Evolutionary conservation across 1,140 invertebrate genomes (phyloP).

Genomic region (Elymnias hypermnestra): DNA sequence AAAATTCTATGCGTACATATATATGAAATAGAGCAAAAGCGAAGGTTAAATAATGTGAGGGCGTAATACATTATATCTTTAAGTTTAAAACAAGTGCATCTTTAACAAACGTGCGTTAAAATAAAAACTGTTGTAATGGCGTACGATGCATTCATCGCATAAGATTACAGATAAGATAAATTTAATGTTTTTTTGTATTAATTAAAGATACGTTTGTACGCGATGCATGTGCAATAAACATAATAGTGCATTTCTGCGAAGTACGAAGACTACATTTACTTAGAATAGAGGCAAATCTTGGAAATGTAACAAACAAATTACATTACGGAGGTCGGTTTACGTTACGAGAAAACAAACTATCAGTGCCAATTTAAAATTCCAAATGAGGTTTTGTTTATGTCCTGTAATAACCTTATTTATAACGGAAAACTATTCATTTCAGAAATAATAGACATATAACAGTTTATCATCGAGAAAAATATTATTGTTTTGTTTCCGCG

Average conservation of each 20-base stretch:
- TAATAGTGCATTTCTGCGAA: constrained; percentile 4
- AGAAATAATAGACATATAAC: too few relatives aligned
- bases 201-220: constrained; percentile 3
- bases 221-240: constrained; percentile 1
- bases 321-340: background rate
- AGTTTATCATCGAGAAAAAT: too few relatives aligned
- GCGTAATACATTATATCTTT: too few relatives aligned
- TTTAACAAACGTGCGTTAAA: too few relatives aligned
- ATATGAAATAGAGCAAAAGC: too few relatives aligned
- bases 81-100: too few relatives aligned
- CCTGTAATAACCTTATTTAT: too few relatives aligned
- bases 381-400: background rate
- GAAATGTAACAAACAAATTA: constrained; percentile 6
- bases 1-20: too few relatives aligned
- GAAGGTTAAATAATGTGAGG: too few relatives aligned
- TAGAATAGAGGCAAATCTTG: constrained; percentile 5
- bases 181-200: constrained; percentile 6
- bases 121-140: too few relatives aligned
- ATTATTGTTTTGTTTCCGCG: too few relatives aligned
- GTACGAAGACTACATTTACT: constrained; percentile 1
- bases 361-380: constrained; percentile 1
- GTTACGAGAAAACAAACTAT: constrained; percentile 3
- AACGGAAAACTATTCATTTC: too few relatives aligned
- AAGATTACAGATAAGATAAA: constrained; percentile 5
- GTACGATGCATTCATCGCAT: background rate